Conservation (phyloP, 2,888 invertebrate species). For the Seladonia tumulorum region DNA sequence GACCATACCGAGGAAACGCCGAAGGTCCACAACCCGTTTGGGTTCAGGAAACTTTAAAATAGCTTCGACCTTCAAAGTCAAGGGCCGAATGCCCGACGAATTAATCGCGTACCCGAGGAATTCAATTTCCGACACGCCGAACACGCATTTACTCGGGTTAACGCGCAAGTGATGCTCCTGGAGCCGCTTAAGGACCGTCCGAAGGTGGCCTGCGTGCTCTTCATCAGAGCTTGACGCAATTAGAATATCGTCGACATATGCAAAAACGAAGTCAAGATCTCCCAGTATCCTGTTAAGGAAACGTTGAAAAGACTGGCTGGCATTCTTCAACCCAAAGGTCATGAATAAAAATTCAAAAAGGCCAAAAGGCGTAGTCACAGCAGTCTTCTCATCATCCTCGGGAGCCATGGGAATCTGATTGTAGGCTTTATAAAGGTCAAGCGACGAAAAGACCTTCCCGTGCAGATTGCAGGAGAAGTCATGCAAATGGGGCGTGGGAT, state of each 20-base stretch:
- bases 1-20: no score
- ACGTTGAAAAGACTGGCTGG: constrained; percentile 10
- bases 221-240: neutral
- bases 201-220: neutral
- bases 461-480: constrained; percentile 2
- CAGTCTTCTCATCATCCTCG: constrained; percentile 17
- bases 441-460: neutral
- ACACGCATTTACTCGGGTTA: neutral
- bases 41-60: neutral
- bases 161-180: no score
- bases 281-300: neutral
- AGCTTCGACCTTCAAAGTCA: no score
- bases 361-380: constrained; percentile 20
- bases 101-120: no score
- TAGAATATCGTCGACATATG: neutral
- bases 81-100: no score
- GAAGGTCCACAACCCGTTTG: neutral
- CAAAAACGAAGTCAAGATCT: neutral
- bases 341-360: neutral
- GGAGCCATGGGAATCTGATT: no score
- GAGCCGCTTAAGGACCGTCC: no score
- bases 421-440: constrained; percentile 3
- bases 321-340: neutral
- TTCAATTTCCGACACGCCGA: neutral
- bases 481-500: constrained; percentile 25